Evolutionary conservation across 2,888 invertebrate genomes (phyloP).

Genomic region (Caenorhabditis sulstoni): DNA sequence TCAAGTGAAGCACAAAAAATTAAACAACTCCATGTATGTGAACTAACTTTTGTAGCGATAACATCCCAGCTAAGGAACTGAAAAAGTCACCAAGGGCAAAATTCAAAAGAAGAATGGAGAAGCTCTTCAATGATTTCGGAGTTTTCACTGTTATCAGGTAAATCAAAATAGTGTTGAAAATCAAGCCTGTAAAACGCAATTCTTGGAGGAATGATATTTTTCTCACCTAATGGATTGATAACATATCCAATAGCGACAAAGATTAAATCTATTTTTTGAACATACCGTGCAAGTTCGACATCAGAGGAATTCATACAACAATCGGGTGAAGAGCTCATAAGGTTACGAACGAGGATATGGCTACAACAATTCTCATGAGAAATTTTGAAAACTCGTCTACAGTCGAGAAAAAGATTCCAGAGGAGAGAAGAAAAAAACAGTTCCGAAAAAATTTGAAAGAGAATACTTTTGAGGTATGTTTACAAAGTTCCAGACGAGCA

Average conservation of each 20-base stretch:
- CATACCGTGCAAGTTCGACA: conserved; percentile 9
- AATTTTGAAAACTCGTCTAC: too few species aligned
- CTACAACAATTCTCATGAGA: too few species aligned
- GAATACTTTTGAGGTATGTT: too few species aligned
- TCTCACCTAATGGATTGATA: conserved; percentile 41
- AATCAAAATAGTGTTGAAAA: conserved; percentile 36
- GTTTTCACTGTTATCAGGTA: conserved; percentile 27
- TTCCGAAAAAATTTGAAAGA: too few species aligned
- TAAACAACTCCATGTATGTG: too few species aligned
- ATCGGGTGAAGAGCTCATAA: too few species aligned
- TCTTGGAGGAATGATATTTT: too few species aligned
- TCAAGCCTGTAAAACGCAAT: too few species aligned
- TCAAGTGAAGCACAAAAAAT: too few species aligned
- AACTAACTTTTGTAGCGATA: conserved; percentile 34
- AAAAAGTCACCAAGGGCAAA: conserved; percentile 47
- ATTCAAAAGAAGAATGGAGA: conserved; percentile 30
- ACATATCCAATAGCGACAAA: conserved; percentile 30
- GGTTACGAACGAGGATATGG: neutral
- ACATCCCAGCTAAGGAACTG: conserved; percentile 29
- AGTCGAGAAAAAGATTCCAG: too few species aligned
- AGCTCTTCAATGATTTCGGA: conserved; percentile 24
- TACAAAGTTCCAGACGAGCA: too few species aligned
- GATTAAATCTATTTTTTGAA: conserved; percentile 20
- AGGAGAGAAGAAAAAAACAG: too few species aligned
- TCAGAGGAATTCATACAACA: conserved; percentile 23